Conservation (phyloP, 2,113 vertebrate genomes). For the Cyanoliseus patagonus region DNA sequence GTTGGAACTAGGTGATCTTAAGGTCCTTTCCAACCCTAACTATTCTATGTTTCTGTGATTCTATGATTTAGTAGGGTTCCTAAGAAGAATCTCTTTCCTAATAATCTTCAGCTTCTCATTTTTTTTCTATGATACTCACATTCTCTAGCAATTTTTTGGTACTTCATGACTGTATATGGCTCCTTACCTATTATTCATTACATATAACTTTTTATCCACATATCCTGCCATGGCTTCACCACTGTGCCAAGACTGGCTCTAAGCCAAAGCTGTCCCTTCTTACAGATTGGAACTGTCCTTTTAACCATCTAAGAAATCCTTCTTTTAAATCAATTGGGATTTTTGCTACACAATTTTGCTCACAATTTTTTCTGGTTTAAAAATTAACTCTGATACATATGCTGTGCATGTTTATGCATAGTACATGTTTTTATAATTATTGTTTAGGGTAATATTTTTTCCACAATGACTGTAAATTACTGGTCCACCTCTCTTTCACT, state of each 20-base stretch:
- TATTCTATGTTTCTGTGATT: no score
- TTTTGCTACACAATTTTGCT: neutral
- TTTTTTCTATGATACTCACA: neutral
- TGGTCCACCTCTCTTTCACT: neutral
- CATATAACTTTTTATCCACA: neutral
- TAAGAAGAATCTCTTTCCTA: neutral
- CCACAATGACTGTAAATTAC: neutral
- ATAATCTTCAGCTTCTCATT: neutral
- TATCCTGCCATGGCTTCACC: neutral
- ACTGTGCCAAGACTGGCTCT: neutral
- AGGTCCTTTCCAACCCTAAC: no score
- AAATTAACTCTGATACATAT: neutral
- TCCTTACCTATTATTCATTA: neutral
- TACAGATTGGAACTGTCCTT: neutral
- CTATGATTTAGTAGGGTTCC: neutral
- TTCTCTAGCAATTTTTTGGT: neutral
- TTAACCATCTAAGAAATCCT: neutral
- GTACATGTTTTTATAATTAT: neutral
- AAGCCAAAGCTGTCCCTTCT: neutral
- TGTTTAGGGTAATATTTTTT: neutral
- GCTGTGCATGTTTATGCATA: neutral
- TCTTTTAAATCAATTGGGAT: neutral
- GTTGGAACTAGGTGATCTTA: no score
- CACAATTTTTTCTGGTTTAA: neutral
- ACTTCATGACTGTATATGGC: neutral